These are phyloP conservation scores for Oopsacas minuta DNA, from an alignment of 37 sponge, comb jelly and placozoan species.

Conservation along the genomic window DNA sequence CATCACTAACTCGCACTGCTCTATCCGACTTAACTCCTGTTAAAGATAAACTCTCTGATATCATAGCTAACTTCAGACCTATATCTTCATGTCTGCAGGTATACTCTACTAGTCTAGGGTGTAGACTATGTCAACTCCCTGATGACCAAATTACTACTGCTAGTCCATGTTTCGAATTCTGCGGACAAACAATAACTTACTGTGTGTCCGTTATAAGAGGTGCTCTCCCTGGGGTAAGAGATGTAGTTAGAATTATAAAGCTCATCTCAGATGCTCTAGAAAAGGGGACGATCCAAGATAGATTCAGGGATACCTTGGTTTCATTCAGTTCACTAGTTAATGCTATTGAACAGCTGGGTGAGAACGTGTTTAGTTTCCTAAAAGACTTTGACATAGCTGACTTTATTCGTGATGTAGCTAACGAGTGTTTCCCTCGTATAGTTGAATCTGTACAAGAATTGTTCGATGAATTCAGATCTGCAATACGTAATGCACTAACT, in stretches of 20 bases:
- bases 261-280: not conserved
- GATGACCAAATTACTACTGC: not conserved
- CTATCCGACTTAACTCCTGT: not conserved
- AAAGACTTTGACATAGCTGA: not conserved
- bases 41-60: not conserved
- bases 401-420: conserved; percentile 14
- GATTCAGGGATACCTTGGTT: not conserved
- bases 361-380: not conserved
- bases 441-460: not conserved
- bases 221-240: not conserved
- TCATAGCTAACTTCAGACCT: not conserved
- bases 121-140: not conserved
- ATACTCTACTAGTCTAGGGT: conserved; percentile 4
- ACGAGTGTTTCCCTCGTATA: not conserved
- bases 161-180: not conserved
- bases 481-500: not conserved
- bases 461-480: not conserved
- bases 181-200: not conserved
- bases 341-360: not conserved
- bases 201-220: not conserved
- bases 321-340: not conserved
- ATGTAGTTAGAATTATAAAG: not conserved
- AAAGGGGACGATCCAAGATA: not conserved
- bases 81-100: not conserved
- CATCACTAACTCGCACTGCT: not conserved